Conservation (phyloP, 2,797 vertebrate species). For the Benthosema pterotum region DNA sequence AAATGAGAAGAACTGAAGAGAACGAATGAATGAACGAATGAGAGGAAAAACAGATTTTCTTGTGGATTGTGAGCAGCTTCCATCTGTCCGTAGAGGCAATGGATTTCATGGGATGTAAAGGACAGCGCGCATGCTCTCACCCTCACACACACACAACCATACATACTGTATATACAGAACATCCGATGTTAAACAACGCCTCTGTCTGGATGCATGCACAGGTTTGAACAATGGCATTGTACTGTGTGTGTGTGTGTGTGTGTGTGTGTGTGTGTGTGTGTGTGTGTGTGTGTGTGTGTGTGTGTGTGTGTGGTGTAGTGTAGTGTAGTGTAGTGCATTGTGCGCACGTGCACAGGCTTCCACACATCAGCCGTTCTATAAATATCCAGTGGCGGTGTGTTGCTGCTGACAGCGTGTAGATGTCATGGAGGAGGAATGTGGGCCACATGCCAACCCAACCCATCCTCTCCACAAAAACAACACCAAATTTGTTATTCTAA, state of each 20-base stretch:
- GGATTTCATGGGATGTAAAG: neutral
- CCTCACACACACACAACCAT: neutral
- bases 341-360: too few species aligned
- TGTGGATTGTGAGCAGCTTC: constrained; percentile 7
- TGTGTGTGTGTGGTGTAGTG: too few species aligned
- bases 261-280: neutral
- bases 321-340: too few species aligned
- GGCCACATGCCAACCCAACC: constrained; percentile 66
- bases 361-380: constrained; percentile 59
- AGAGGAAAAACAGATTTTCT: constrained; percentile 11
- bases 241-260: neutral
- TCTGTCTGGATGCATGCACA: neutral
- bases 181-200: constrained; percentile 3
- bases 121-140: constrained; percentile 1
- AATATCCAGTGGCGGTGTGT: constrained; percentile 55
- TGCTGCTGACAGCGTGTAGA: constrained; percentile 60
- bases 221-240: too few species aligned
- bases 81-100: constrained; percentile 1
- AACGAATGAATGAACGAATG: neutral
- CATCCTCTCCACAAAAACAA: constrained; percentile 65
- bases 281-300: too few species aligned
- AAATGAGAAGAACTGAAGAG: neutral
- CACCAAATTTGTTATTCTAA: constrained; percentile 66
- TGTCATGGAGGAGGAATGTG: constrained; percentile 76
- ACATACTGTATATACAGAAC: neutral